These are phyloP conservation scores for Cataglyphis livida DNA, from an alignment of 2,888 invertebrate species.

Conservation along the genomic window DNA sequence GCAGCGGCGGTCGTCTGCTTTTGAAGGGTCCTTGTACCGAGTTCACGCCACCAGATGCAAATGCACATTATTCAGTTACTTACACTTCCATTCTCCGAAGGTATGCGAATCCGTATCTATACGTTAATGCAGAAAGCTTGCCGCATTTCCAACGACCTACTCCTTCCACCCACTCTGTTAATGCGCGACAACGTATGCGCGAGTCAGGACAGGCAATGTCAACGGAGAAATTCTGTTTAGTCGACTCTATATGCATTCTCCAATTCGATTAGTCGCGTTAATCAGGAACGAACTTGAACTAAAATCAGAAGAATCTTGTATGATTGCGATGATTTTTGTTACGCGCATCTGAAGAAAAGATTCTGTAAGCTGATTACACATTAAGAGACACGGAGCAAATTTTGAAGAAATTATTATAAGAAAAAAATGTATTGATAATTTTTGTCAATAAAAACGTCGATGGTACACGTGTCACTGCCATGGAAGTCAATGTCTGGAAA, in stretches of 20 bases:
- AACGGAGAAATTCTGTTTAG: conserved; percentile 48
- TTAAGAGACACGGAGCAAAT: conserved; percentile 8
- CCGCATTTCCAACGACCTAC: conserved; percentile 60
- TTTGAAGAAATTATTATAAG: conserved; percentile 32
- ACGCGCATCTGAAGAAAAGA: conserved; percentile 16
- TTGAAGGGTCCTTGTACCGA: background rate
- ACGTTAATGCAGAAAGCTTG: conserved; percentile 72
- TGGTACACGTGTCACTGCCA: background rate
- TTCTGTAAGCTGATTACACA: conserved; percentile 15
- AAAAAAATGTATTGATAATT: background rate
- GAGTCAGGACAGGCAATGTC: conserved; percentile 58
- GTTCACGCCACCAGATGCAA: conserved; percentile 1
- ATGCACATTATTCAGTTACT: conserved; percentile 30
- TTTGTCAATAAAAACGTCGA: conserved; percentile 10
- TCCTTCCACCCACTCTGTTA: conserved; percentile 16
- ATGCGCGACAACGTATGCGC: conserved; percentile 56
- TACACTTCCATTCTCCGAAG: conserved; percentile 25
- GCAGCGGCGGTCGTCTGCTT: conserved; percentile 10
- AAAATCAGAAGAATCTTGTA: background rate
- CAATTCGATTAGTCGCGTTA: conserved; percentile 29
- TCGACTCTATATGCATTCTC: background rate
- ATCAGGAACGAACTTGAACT: background rate
- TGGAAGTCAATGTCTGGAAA: conserved; percentile 19
- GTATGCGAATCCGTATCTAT: conserved; percentile 22
- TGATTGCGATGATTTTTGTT: background rate